These are phyloP conservation scores for Otocyon megalotis DNA, from an alignment of 2,113 vertebrate genomes.

Conservation along the genomic window DNA sequence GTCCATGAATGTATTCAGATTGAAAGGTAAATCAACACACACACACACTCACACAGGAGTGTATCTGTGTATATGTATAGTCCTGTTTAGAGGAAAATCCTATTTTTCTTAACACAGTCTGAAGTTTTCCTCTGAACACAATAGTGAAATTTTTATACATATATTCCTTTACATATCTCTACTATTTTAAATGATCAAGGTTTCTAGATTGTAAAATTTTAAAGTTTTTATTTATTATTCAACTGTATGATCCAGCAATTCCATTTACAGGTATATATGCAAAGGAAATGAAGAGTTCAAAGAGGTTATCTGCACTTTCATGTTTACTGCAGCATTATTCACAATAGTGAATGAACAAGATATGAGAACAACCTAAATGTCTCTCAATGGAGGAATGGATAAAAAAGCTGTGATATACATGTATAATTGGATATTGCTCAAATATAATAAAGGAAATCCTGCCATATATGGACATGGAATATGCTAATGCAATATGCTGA, in stretches of 20 bases:
- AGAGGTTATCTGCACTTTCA: background rate
- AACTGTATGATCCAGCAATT: background rate
- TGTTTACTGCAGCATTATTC: background rate
- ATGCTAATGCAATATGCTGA: background rate
- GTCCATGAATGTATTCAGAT: background rate
- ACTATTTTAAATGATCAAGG: background rate
- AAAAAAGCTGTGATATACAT: background rate
- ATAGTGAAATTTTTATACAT: background rate
- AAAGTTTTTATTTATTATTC: background rate
- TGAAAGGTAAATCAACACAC: background rate
- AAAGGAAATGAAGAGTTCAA: background rate
- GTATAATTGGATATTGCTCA: background rate
- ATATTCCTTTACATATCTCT: background rate
- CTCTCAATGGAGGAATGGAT: background rate
- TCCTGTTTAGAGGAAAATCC: background rate
- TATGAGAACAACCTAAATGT: background rate
- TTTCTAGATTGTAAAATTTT: background rate
- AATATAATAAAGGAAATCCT: background rate
- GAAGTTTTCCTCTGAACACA: background rate
- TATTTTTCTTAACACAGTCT: background rate
- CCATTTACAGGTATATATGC: background rate
- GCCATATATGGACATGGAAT: background rate
- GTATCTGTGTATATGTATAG: background rate
- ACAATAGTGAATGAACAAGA: background rate
- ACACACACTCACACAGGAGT: background rate